These are phyloP conservation scores for Brachypteracias leptosomus DNA, from an alignment of 2,113 vertebrate species.

Conservation along the genomic window DNA sequence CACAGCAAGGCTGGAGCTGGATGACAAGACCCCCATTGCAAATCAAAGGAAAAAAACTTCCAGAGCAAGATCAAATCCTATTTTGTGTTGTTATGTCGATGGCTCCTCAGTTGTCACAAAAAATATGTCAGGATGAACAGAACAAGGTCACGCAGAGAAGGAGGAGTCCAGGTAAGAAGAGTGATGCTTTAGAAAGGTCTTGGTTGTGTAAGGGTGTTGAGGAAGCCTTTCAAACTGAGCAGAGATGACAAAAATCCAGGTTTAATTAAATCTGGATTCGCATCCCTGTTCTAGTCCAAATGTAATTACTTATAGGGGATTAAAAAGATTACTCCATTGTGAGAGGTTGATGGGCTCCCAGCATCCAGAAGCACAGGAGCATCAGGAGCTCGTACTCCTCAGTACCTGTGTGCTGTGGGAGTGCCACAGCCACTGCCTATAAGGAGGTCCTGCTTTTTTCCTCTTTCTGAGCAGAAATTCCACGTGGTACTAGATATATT, in stretches of 20 bases:
- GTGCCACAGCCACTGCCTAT: background rate
- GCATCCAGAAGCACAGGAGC: background rate
- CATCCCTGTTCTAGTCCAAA: background rate
- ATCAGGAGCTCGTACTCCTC: background rate
- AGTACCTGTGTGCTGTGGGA: accelerated
- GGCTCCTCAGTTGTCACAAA: background rate
- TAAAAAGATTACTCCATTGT: background rate
- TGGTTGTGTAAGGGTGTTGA: background rate
- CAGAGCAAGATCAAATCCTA: background rate
- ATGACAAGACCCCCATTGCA: background rate
- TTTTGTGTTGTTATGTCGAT: background rate
- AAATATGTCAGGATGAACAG: slow-evolving; percentile 17
- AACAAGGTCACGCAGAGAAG: background rate
- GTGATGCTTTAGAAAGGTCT: background rate
- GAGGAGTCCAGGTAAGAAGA: background rate
- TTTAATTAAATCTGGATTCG: background rate
- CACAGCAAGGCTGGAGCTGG: background rate
- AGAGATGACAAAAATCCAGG: background rate
- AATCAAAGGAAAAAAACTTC: background rate
- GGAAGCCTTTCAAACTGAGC: background rate
- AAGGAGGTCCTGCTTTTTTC: background rate
- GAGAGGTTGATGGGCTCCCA: background rate
- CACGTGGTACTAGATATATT: background rate
- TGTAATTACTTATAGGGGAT: background rate
- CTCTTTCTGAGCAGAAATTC: background rate